A percentile compares a stretch with the other conserved stretches of the same genome.
Conservation (phyloP, 1,140 invertebrate genomes). For the Drosophila carrolli region DNA sequence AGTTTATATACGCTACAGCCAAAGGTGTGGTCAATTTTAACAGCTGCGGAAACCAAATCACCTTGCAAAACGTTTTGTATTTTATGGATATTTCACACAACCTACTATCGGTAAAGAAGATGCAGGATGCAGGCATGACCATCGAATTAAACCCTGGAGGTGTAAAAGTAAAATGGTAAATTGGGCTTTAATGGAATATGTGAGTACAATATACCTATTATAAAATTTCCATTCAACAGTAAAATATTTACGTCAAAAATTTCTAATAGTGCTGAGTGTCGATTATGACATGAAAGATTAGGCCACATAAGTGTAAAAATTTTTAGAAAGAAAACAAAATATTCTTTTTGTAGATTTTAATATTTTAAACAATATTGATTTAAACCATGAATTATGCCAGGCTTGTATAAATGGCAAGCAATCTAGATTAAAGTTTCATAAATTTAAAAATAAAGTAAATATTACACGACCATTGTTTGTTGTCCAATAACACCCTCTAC, state of each 20-base stretch:
- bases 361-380: slow-evolving; percentile 10
- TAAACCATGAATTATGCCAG: slow-evolving; percentile 78
- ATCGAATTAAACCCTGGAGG: no score
- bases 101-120: no score
- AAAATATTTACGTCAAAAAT: slow-evolving; percentile 8
- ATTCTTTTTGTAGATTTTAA: slow-evolving; percentile 13
- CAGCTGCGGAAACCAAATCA: no score
- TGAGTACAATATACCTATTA: slow-evolving; percentile 50
- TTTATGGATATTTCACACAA: no score
- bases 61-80: no score
- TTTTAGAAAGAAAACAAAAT: slow-evolving; percentile 16
- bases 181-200: slow-evolving; percentile 27
- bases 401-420: slow-evolving; percentile 85
- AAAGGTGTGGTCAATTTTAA: no score
- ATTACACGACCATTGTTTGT: slow-evolving; percentile 78
- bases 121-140: no score
- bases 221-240: slow-evolving; percentile 5
- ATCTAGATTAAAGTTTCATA: slow-evolving; percentile 79
- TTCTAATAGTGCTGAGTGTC: slow-evolving; percentile 9
- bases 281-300: slow-evolving; percentile 29
- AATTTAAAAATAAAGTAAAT: slow-evolving; percentile 65
- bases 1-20: no score
- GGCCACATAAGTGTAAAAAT: slow-evolving; percentile 7
- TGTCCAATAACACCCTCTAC: slow-evolving; percentile 66
- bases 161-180: no score